Evolutionary conservation across 2,888 invertebrate species (phyloP), one percentile per base, ranked within the genome.

Genomic region (Ecdyonurus torrentis): DNA sequence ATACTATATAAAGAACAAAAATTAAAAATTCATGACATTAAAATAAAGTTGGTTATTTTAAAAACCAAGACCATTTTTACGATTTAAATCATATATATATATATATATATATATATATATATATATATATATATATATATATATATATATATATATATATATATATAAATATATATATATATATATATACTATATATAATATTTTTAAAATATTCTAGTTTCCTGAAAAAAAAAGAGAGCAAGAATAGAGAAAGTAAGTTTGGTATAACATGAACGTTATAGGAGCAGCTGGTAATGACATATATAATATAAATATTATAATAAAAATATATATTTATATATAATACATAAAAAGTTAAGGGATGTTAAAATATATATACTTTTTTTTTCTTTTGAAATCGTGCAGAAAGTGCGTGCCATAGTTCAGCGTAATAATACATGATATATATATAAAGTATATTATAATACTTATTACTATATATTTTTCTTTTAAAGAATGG

Each of bases 281-380:
- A 55, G 55, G 15, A 55, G 55, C 55, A 55, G 55, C n/a, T 55
- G 55, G 55, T 55, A 55, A 55, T 55, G 55, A 55, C 55, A 55
- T 20, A 22, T 55, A 55, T n/a, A n/a, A n/a, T n/a, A n/a, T 55
- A 55, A 55, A 55, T 55, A 55, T 55, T 55, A 22, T 55, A 55
- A 55, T 22, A 55, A 7, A 20, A 22, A n/a, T 10, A 55, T 10
- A n/a, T n/a, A n/a, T n/a, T n/a, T n/a, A n/a, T n/a, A n/a, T n/a
- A n/a, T n/a, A n/a, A n/a, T n/a, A n/a, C n/a, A 15, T 5, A 15
- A 37, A 15, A 15, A 37, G 37, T 5, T 10, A 15, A 37, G 37
- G 37, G 37, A 37, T 15, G 37, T 37, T 37, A 37, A 37, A 37
- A 37, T 37, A 37, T 37, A 37, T 37, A 37, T 37, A 37, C 15